Evolutionary conservation across 2,113 vertebrate genomes (phyloP), one percentile per base, ranked within the genome.

Genomic region (Rhabdornis inornatus): DNA sequence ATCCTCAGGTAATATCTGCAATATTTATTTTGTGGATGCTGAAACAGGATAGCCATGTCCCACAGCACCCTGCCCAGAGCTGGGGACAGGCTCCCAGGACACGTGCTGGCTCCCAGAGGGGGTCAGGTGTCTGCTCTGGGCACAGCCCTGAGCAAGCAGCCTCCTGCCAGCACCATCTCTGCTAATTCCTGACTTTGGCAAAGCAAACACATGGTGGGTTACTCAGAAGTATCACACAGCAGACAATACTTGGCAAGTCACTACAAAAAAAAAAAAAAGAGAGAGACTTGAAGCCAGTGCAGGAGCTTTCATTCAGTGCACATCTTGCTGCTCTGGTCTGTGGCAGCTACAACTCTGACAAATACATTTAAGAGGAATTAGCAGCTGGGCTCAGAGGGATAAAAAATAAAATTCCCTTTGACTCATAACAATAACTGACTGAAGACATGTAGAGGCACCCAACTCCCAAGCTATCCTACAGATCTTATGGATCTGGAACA

Each of bases 41-140:
- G 87, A 7, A 83, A 81, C 45, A n/a, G 71, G 63, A 94, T 5
- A 80, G 45, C 28, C 72, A 1, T 0, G 21, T 35, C 45, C 77
- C 91, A 61, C 6, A 0, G 8, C 84, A 61, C 59, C 61, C 77
- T 44, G 23, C 1, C 49, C 7, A 50, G 0, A 0, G 42, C 39
- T 27, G 56, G 19, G 19, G 52, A 66, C 24, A 81, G 37, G 28
- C 42, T 87, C 81, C 87, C 75, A 60, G 75, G 0, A 19, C 71
- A 50, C 2, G 3, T 13, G 66, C 74, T 66, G 89, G 44, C 57
- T 89, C 40, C 4, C 2, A 59, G 53, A 50, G 57, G 57, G 24
- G 81, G 72, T 74, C 84, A 42, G 91, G 42, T 78, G 37, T 55
- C 63, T 39, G 70, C 57, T 21, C 33, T 13, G n/a, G 89, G 93